These are phyloP conservation scores for Euschistus heros DNA, from an alignment of 1,140 invertebrate species.

Conservation along the genomic window DNA sequence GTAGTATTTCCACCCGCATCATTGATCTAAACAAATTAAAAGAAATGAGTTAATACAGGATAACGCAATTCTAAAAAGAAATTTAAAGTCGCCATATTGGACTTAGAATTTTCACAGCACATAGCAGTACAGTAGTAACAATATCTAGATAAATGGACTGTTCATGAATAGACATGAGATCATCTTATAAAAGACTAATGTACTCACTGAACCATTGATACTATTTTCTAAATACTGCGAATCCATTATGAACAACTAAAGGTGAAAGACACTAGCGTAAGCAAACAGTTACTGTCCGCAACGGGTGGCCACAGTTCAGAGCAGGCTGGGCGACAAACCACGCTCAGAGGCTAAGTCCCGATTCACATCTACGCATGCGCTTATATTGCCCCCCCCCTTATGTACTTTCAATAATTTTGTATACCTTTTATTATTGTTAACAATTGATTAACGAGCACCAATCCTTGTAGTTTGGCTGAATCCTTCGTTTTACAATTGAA, in stretches of 20 bases:
- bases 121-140: neutral
- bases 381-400: neutral
- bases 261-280: neutral
- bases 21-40: constrained; percentile 13
- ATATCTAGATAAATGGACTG: neutral
- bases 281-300: constrained; percentile 12
- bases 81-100: constrained; percentile 21
- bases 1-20: neutral
- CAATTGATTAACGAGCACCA: too few relatives aligned
- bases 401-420: neutral
- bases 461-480: too few relatives aligned
- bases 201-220: constrained; percentile 13
- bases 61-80: neutral
- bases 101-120: constrained; percentile 8
- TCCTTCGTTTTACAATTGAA: too few relatives aligned
- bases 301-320: neutral
- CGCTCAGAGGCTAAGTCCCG: constrained; percentile 21
- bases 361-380: constrained; percentile 11
- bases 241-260: constrained; percentile 12
- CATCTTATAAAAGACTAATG: neutral
- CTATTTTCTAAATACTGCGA: neutral
- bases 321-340: neutral
- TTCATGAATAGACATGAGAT: neutral
- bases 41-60: neutral
- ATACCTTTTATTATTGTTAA: too few relatives aligned